These are phyloP conservation scores for Manis crassicaudata DNA, from an alignment of 2,797 vertebrate genomes.

Conservation along the genomic window DNA sequence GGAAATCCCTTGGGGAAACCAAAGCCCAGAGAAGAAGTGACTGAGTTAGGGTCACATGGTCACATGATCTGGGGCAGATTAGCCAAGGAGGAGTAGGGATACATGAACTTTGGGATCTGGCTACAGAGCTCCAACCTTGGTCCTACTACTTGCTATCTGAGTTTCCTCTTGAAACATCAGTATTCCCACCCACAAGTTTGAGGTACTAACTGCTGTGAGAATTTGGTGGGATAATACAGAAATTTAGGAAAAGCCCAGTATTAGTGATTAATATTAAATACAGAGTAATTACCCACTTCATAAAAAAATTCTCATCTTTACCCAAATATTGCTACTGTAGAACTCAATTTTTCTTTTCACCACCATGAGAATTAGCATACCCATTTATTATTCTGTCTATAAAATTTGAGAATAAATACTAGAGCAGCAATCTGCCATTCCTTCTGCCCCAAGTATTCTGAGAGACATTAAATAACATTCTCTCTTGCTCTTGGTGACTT, in stretches of 20 bases:
- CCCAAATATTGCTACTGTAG: not conserved
- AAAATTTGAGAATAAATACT: not conserved
- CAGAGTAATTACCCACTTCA: too few species aligned
- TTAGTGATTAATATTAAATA: not conserved
- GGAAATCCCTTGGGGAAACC: not conserved
- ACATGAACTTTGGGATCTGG: not conserved
- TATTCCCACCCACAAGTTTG: not conserved
- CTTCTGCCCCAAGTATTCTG: not conserved
- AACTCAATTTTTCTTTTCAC: not conserved
- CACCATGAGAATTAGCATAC: not conserved
- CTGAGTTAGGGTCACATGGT: not conserved
- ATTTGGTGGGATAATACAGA: not conserved
- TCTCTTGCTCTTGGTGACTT: not conserved
- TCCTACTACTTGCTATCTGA: not conserved
- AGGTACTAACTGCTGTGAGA: not conserved
- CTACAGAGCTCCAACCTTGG: not conserved
- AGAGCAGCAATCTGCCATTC: not conserved
- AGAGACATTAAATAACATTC: not conserved
- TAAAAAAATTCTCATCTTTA: not conserved
- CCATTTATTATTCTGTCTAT: not conserved
- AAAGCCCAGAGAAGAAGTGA: not conserved
- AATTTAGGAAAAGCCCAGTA: not conserved
- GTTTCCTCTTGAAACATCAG: not conserved
- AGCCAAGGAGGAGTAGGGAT: fast-evolving
- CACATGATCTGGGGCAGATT: too few species aligned